phyloP scores from a whole-genome alignment of 2,797 vertebrate species.

The Cynodonichthys magdalenae region DNA sequence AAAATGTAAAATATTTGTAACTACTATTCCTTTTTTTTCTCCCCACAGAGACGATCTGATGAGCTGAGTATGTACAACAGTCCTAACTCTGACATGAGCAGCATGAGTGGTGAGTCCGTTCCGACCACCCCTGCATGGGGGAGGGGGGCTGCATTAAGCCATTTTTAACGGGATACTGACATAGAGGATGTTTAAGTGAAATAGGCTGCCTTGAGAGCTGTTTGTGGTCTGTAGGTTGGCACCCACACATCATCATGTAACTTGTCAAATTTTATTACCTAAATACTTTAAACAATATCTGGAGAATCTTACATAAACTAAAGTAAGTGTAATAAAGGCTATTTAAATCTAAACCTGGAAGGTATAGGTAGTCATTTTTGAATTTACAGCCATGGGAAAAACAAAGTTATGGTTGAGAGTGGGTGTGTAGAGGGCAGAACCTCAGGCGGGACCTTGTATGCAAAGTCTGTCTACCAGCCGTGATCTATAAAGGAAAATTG shows the following conservation, averaged over 20 bases:
- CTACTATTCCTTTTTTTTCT: slow-evolving; percentile 5
- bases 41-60: slow-evolving; percentile 93
- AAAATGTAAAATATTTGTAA: neutral
- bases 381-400: too few species aligned
- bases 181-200: slow-evolving; percentile 40
- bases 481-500: too few species aligned
- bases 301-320: slow-evolving; percentile 18
- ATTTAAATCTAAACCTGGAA: neutral
- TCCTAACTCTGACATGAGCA: slow-evolving; percentile 93
- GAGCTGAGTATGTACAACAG: slow-evolving; percentile 97
- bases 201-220: slow-evolving; percentile 19
- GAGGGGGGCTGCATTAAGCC: slow-evolving; percentile 25
- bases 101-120: slow-evolving; percentile 91
- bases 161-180: slow-evolving; percentile 9
- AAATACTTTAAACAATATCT: slow-evolving; percentile 8
- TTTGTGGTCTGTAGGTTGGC: slow-evolving; percentile 61
- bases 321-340: neutral
- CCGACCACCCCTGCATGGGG: slow-evolving; percentile 40
- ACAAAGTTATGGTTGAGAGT: too few species aligned
- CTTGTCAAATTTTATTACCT: slow-evolving; percentile 38
- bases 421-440: too few species aligned
- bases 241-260: slow-evolving; percentile 38
- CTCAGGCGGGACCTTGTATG: too few species aligned
- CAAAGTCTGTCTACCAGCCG: too few species aligned
- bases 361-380: too few species aligned